Base-by-base conservation (phyloP, 2,888 invertebrate genomes). In the Rambutsinella grinnellia region DNA sequence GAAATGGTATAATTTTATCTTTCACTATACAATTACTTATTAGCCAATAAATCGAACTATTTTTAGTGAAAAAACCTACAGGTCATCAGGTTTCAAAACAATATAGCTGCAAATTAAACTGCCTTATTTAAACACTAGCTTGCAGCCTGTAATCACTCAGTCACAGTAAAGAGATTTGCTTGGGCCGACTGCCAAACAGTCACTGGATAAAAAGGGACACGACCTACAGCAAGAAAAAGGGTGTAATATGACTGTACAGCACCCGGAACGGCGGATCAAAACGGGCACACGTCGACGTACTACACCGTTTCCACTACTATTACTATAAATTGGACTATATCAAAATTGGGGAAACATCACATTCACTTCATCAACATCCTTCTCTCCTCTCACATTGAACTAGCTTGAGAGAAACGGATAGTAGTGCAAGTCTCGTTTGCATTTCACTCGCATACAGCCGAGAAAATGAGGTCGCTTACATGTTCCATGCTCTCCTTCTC, bases 161-260 rank as follows among this genome's bases (percentile, higher is more conserved):
- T n/a, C n/a, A n/a, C n/a, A n/a, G n/a, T n/a, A n/a, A n/a, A n/a
- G n/a, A n/a, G 71, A 26, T 66, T 68, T 61, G 76, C 60, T 63
- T 76, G 76, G 69, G 69, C 69, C 65, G 76, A 76, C 69, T 69
- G 76, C 76, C 69, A 76, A 76, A 63, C 76, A 69, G 63, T 69
- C 76, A 76, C 76, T 76, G 76, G 76, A 76, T 75, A 75, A 76
- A 71, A 69, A 66, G 66, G 70, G 71, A 79, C 79, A 77, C 79
- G 79, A 79, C 79, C 79, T 79, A 79, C 70, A 75, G 75, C 79
- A 79, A 79, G 75, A 67, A 75, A 70, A 75, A 69, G 69, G 65
- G 5, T 36, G 36, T 36, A 13, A n/a, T 36, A 36, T 36, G n/a
- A n/a, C 36, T 8, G 36, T 57, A 60, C 63, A 68, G 68, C 65